Evolutionary conservation across 2,888 invertebrate genomes (phyloP).

Genomic region (Acleris sparsana): DNA sequence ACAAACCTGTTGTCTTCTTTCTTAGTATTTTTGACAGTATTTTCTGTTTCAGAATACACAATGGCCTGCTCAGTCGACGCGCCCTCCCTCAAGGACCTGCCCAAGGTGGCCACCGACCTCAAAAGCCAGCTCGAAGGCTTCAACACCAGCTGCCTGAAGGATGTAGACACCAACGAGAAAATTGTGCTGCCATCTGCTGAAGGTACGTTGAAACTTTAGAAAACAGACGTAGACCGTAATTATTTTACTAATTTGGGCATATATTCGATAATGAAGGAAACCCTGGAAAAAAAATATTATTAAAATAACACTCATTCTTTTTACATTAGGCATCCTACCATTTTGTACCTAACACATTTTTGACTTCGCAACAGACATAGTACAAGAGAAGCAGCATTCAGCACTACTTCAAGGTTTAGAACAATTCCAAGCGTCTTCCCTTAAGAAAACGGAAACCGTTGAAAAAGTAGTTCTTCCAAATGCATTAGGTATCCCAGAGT

Average conservation of each 20-base stretch:
- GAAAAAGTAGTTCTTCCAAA: constrained; percentile 93
- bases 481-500: constrained; percentile 87
- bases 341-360: neutral
- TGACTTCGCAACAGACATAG: constrained; percentile 82
- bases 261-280: no score
- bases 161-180: constrained; percentile 95
- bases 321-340: neutral
- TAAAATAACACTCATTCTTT: no score
- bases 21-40: neutral
- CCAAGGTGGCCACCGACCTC: constrained; percentile 93
- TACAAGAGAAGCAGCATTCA: constrained; percentile 88
- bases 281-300: no score
- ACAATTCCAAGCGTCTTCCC: constrained; percentile 88
- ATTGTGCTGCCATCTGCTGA: constrained; percentile 96
- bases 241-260: no score
- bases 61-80: constrained; percentile 86
- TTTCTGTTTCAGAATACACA: constrained; percentile 42
- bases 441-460: constrained; percentile 90
- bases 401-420: constrained; percentile 90
- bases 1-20: no score
- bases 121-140: constrained; percentile 96
- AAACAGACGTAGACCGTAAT: neutral
- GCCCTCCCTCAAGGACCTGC: constrained; percentile 94
- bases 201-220: constrained; percentile 83
- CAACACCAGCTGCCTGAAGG: constrained; percentile 93